These are phyloP conservation scores for Centruroides vittatus DNA, from an alignment of 1,140 invertebrate species.

Conservation along the genomic window DNA sequence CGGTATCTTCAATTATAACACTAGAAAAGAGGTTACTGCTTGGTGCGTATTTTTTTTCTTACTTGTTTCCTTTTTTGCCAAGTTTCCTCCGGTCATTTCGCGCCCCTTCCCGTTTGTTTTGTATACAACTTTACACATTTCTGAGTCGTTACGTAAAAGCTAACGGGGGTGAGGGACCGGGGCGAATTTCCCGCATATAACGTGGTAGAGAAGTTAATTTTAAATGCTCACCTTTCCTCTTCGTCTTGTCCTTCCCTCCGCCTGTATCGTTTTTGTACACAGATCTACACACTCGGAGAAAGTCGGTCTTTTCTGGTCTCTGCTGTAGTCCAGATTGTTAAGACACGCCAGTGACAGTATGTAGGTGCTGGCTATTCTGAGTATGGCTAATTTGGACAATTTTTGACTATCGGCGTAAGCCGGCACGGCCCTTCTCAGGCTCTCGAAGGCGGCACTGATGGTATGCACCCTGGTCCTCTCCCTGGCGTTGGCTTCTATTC, in stretches of 20 bases:
- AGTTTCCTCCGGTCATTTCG: too few relatives aligned
- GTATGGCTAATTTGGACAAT: conserved; percentile 75
- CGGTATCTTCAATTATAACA: too few relatives aligned
- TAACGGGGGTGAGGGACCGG: too few relatives aligned
- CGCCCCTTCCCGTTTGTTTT: too few relatives aligned
- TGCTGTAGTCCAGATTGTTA: conserved; percentile 44
- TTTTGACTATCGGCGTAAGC: conserved; percentile 86
- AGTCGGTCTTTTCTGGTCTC: conserved; percentile 34
- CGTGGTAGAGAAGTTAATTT: too few relatives aligned
- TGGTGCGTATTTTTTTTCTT: too few relatives aligned
- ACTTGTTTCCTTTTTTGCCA: too few relatives aligned
- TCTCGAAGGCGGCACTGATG: conserved; percentile 87
- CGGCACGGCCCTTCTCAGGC: conserved; percentile 62
- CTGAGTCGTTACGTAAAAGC: too few relatives aligned
- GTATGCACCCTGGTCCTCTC: conserved; percentile 85
- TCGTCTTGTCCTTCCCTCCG: conserved; percentile 65
- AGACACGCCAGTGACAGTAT: conserved; percentile 65
- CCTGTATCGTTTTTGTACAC: conserved; percentile 76
- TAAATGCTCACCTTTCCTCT: conserved; percentile 31
- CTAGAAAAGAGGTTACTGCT: too few relatives aligned
- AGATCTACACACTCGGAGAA: conserved; percentile 64
- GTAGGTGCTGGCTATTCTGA: conserved; percentile 79
- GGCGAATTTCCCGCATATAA: too few relatives aligned
- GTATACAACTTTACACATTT: too few relatives aligned
- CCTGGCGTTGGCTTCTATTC: conserved; percentile 84